A percentile compares a stretch with the other conserved stretches of the same genome.
Conservation (phyloP, 1,140 invertebrate species). For the Drosophila lacteicornis region DNA sequence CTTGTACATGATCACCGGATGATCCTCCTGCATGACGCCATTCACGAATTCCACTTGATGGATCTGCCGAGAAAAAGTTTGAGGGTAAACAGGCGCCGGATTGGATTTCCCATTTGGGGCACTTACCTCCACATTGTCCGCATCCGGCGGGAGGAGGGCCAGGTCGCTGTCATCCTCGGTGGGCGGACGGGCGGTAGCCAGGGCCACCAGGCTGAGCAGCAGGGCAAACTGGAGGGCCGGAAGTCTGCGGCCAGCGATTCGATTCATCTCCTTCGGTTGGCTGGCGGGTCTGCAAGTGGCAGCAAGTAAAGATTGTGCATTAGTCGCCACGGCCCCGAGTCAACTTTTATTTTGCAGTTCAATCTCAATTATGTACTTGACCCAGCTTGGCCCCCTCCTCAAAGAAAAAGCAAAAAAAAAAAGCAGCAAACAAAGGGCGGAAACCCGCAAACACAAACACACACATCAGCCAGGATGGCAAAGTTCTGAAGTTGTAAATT, state of each 20-base stretch:
- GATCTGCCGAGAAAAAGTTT: slow-evolving; percentile 39
- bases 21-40: slow-evolving; percentile 68
- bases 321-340: slow-evolving; percentile 36
- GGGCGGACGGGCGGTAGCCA: slow-evolving; percentile 26
- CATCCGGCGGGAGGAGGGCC: slow-evolving; percentile 54
- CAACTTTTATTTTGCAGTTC: slow-evolving; percentile 61
- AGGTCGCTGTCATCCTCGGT: slow-evolving; percentile 53
- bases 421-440: slow-evolving; percentile 6
- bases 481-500: slow-evolving; percentile 76
- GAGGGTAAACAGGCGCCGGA: slow-evolving; percentile 4
- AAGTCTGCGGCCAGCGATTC: slow-evolving; percentile 52
- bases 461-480: slow-evolving; percentile 27
- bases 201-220: slow-evolving; percentile 42
- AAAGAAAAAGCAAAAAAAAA: not conserved
- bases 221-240: slow-evolving; percentile 39
- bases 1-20: slow-evolving; percentile 80
- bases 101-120: not conserved
- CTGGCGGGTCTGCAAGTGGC: slow-evolving; percentile 52
- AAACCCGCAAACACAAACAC: slow-evolving; percentile 18
- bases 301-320: slow-evolving; percentile 50
- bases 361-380: slow-evolving; percentile 71
- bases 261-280: slow-evolving; percentile 64
- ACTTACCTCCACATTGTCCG: slow-evolving; percentile 77
- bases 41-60: slow-evolving; percentile 68
- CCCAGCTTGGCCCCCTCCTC: not conserved